phyloP scores from a whole-genome alignment of 2,113 vertebrate genomes.

The Tyrannus savana region DNA sequence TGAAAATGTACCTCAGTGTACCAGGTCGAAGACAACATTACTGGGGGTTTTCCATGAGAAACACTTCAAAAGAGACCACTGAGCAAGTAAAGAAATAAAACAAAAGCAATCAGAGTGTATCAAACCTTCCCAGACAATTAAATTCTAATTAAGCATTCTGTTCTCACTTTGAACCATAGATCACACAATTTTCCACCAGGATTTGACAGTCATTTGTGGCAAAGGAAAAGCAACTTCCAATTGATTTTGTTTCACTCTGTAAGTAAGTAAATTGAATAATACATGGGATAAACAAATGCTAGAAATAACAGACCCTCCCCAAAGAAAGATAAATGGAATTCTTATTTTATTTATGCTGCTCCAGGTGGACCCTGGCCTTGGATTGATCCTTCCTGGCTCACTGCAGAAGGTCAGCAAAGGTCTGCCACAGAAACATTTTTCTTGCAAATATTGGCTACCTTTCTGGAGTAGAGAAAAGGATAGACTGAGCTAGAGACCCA shows the following conservation, averaged over 20 bases:
- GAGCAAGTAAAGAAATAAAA: not conserved
- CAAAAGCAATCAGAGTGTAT: not conserved
- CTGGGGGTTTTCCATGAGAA: not conserved
- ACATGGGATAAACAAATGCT: conserved; percentile 27
- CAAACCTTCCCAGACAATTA: conserved; percentile 55
- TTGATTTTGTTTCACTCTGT: conserved; percentile 56
- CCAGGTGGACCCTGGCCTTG: not conserved
- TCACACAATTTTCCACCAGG: not conserved
- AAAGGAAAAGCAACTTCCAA: conserved; percentile 4
- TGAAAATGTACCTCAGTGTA: no score
- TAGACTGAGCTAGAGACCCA: not conserved
- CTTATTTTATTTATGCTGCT: not conserved
- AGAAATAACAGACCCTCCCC: not conserved
- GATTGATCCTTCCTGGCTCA: not conserved
- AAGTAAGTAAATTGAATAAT: conserved; percentile 59
- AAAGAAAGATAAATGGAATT: not conserved
- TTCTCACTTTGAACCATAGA: conserved; percentile 1
- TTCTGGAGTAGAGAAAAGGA: not conserved
- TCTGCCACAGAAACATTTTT: not conserved
- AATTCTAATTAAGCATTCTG: conserved; percentile 55
- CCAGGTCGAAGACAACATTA: not conserved
- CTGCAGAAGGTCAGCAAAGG: not conserved
- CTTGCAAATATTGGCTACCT: not conserved
- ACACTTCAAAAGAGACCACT: not conserved
- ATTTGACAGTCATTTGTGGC: not conserved